Percentiles rank a stretch among this genome's conserved stretches.
Evolutionary conservation across 2,113 vertebrate genomes (phyloP).

Genomic region (Cryptoleucopteryx plumbea): DNA sequence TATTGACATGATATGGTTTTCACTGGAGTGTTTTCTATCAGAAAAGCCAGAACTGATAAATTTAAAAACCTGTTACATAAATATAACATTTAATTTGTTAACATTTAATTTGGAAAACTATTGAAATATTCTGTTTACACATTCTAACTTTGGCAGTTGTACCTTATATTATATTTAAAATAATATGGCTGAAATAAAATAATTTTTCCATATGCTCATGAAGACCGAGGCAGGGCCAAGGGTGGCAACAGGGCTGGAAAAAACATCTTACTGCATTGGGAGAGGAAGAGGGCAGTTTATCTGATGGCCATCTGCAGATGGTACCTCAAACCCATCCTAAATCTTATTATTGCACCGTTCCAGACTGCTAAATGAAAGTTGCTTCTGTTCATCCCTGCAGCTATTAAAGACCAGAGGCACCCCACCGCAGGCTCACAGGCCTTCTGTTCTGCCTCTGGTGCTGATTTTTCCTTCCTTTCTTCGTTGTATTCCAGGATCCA

Average conservation of each 20-base stretch:
- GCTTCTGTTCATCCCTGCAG: background rate
- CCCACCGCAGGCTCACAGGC: accelerated
- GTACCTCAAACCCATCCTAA: background rate
- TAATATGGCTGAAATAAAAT: background rate
- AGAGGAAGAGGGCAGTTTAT: background rate
- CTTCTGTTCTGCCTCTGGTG: background rate
- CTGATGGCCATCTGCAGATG: background rate
- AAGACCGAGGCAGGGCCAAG: background rate
- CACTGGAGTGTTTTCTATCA: background rate
- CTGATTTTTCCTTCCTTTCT: background rate
- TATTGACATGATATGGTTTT: background rate
- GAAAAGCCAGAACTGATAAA: background rate
- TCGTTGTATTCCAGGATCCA: background rate
- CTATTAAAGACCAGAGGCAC: background rate
- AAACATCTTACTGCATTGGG: background rate
- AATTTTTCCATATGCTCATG: background rate
- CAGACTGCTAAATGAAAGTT: background rate
- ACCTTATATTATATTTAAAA: background rate
- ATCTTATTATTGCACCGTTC: background rate
- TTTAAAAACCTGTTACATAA: background rate
- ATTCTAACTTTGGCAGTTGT: background rate
- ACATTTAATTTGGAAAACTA: background rate
- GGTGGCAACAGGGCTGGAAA: background rate
- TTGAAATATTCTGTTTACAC: background rate
- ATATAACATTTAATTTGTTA: background rate